phyloP scores from a whole-genome alignment of 30 jellyfish, hydroid and myxozoan genomes.

The Nemopilema nomurai region DNA sequence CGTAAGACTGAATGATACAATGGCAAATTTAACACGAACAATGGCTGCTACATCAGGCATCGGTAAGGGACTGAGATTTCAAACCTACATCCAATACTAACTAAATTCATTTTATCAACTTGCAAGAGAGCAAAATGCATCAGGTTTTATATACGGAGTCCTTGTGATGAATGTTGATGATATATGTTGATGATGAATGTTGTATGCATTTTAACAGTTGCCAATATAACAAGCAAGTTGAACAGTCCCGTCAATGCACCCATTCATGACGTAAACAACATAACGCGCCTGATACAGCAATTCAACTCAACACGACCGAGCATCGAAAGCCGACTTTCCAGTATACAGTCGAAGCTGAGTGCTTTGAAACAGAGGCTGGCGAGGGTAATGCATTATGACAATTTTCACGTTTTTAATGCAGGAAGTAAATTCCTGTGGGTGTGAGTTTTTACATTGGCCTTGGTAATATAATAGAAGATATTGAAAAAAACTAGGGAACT shows the following conservation, averaged over 20 bases:
- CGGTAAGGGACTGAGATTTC: no score
- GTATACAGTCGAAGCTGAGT: constrained; percentile 49
- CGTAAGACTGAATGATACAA: constrained; percentile 1
- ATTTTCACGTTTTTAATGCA: no score
- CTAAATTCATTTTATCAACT: no score
- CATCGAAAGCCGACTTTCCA: constrained; percentile 54
- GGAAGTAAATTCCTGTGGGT: no score
- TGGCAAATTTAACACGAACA: background rate
- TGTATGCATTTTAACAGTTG: constrained; percentile 7
- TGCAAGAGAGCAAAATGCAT: no score
- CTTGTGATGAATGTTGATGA: no score
- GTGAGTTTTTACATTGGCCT: no score
- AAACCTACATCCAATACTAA: no score
- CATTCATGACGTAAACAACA: constrained; percentile 35
- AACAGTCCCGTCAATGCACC: constrained; percentile 49
- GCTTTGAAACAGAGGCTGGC: constrained; percentile 56
- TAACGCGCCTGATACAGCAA: constrained; percentile 50
- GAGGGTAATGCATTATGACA: constrained; percentile 3
- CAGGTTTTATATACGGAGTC: no score
- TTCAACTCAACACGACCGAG: constrained; percentile 40
- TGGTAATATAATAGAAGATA: no score
- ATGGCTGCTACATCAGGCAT: constrained; percentile 20
- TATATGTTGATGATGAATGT: background rate
- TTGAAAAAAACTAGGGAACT: no score
- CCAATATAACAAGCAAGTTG: constrained; percentile 52